Conservation (phyloP, 2,888 invertebrate species). For the Trichopria drosophilae region DNA sequence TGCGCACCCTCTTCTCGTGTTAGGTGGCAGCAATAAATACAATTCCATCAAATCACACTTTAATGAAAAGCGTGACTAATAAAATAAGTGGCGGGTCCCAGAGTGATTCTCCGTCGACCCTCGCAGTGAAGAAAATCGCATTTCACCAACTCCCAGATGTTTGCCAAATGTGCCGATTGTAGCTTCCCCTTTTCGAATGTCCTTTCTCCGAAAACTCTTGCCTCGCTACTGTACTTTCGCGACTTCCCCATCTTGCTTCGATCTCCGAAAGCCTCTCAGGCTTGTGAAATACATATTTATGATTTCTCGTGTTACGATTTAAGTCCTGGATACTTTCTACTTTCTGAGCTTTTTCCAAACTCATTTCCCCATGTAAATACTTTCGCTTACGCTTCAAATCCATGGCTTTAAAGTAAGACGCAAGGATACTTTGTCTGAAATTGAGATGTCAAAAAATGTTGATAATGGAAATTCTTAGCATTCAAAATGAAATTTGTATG, state of each 20-base stretch:
- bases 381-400: too few species aligned
- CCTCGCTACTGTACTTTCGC: too few species aligned
- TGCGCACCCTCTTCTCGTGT: too few species aligned
- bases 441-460: too few species aligned
- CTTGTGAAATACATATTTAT: constrained; percentile 41
- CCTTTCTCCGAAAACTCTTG: too few species aligned
- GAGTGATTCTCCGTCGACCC: constrained; percentile 42
- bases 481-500: too few species aligned
- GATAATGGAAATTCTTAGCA: too few species aligned
- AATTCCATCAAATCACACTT: constrained; percentile 50
- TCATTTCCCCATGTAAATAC: constrained; percentile 56
- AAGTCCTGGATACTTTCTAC: too few species aligned
- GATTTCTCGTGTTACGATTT: constrained; percentile 30
- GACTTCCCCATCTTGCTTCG: too few species aligned
- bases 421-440: too few species aligned
- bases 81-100: constrained; percentile 47
- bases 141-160: constrained; percentile 35
- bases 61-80: constrained; percentile 52
- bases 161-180: constrained; percentile 31
- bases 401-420: too few species aligned
- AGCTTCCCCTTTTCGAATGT: too few species aligned
- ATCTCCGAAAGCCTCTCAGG: constrained; percentile 9
- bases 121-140: constrained; percentile 42
- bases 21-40: constrained; percentile 48
- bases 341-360: constrained; percentile 49